Evolutionary conservation across 2,888 invertebrate species (phyloP).

Genomic region (Raillietiella orientalis): DNA sequence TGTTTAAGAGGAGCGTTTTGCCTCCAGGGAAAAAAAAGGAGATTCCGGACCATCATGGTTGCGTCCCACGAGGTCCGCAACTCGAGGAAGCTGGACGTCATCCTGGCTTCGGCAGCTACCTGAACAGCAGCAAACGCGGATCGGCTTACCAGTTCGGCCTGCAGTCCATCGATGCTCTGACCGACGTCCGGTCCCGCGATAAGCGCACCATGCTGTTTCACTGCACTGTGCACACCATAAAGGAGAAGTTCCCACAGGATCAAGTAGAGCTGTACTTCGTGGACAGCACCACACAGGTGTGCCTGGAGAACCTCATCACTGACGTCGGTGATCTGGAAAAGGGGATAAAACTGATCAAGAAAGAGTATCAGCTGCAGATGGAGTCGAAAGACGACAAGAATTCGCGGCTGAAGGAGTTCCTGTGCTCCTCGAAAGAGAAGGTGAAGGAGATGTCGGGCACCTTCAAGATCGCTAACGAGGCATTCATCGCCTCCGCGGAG

Average conservation of each 20-base stretch:
- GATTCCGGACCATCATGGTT: constrained; percentile 78
- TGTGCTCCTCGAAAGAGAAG: constrained; percentile 53
- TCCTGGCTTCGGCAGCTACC: constrained; percentile 95
- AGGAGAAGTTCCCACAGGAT: constrained; percentile 67
- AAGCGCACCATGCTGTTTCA: constrained; percentile 73
- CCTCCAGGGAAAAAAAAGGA: constrained; percentile 19
- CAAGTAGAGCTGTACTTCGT: constrained; percentile 66
- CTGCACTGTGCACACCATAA: constrained; percentile 69
- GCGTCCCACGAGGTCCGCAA: constrained; percentile 75
- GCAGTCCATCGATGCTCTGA: constrained; percentile 67
- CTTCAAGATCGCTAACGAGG: constrained; percentile 40
- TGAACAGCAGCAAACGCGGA: constrained; percentile 86
- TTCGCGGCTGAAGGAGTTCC: constrained; percentile 28
- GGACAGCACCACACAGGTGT: constrained; percentile 88
- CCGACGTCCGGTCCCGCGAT: constrained; percentile 87
- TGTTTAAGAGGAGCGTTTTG: too few relatives aligned
- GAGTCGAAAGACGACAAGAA: constrained; percentile 20
- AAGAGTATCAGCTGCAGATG: constrained; percentile 38
- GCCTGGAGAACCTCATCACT: constrained; percentile 69
- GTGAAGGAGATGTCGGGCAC: constrained; percentile 39
- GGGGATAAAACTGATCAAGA: constrained; percentile 75
- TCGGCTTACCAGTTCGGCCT: constrained; percentile 96
- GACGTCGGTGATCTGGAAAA: constrained; percentile 82
- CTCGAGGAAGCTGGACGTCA: constrained; percentile 75
- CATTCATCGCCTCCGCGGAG: constrained; percentile 76